phyloP scores from a whole-genome alignment of 2,888 invertebrate genomes.

The Drosophila vallismaia region DNA sequence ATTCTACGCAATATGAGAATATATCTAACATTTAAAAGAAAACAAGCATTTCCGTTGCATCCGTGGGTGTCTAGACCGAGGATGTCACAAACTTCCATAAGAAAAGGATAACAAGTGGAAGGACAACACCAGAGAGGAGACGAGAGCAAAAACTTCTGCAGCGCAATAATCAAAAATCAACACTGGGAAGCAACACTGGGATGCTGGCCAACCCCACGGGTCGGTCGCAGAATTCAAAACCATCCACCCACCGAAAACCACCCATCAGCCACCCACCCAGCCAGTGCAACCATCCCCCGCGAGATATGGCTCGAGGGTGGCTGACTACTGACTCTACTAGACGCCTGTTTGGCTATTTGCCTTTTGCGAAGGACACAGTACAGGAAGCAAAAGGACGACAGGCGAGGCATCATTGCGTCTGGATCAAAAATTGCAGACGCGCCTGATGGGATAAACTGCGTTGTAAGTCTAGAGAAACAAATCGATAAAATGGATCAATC shows the following conservation, averaged over 20 bases:
- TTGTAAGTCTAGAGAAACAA: conserved; percentile 13
- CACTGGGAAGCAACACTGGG: conserved; percentile 39
- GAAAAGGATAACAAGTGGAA: background rate
- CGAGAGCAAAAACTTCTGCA: conserved; percentile 51
- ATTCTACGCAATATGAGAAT: too few species aligned
- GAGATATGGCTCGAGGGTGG: conserved; percentile 53
- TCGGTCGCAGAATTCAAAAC: conserved; percentile 6
- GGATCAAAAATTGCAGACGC: conserved; percentile 63
- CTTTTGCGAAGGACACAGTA: conserved; percentile 40
- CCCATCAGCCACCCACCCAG: conserved; percentile 10
- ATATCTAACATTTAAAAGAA: too few species aligned
- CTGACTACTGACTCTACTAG: background rate
- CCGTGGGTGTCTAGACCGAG: conserved; percentile 14
- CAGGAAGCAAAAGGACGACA: conserved; percentile 11
- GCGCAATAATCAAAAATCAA: conserved; percentile 67
- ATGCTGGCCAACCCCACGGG: conserved; percentile 50
- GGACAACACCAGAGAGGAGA: conserved; percentile 6
- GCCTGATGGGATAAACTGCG: conserved; percentile 68
- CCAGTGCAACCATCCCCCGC: conserved; percentile 14
- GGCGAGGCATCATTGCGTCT: conserved; percentile 49
- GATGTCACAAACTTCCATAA: conserved; percentile 30
- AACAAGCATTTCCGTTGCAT: too few species aligned
- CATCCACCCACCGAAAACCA: conserved; percentile 11
- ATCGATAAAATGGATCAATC: background rate
- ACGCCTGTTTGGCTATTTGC: conserved; percentile 57